Percentiles rank a stretch among this genome's conserved stretches.
Conservation (phyloP, 2,113 vertebrate genomes). For the Micromys minutus region DNA sequence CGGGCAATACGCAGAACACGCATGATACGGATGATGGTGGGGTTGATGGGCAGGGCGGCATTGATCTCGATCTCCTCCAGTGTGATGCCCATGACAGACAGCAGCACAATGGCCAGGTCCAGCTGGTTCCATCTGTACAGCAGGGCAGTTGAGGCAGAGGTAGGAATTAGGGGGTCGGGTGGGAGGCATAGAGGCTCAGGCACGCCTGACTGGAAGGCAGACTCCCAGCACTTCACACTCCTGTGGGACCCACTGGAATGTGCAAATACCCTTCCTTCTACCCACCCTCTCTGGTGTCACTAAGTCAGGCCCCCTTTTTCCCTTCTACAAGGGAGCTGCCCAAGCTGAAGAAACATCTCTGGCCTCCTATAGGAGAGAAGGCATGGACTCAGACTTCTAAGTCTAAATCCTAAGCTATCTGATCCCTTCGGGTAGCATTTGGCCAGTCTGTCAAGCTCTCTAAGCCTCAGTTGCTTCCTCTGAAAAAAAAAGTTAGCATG, state of each 20-base stretch:
- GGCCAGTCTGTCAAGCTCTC: background rate
- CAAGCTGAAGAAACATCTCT: background rate
- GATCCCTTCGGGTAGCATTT: background rate
- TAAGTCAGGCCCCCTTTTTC: background rate
- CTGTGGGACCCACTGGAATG: accelerated
- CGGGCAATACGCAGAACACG: constrained; percentile 96
- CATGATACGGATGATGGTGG: constrained; percentile 99
- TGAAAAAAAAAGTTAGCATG: background rate
- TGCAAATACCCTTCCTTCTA: background rate
- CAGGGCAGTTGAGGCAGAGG: background rate
- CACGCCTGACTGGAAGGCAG: accelerated
- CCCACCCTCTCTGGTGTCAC: background rate
- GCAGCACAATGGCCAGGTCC: constrained; percentile 96
- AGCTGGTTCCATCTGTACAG: constrained; percentile 95
- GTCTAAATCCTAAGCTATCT: background rate
- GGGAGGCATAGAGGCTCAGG: background rate
- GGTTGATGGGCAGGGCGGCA: constrained; percentile 97
- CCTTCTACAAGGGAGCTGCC: background rate
- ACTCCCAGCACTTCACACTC: background rate
- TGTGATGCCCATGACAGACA: constrained; percentile 97
- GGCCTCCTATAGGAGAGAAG: background rate
- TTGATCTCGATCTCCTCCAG: constrained; percentile 99
- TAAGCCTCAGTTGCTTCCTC: background rate
- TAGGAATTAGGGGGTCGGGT: accelerated
- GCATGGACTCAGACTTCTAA: background rate